Conservation (phyloP, 2,888 invertebrate species). For the Coelopa pilipes region DNA sequence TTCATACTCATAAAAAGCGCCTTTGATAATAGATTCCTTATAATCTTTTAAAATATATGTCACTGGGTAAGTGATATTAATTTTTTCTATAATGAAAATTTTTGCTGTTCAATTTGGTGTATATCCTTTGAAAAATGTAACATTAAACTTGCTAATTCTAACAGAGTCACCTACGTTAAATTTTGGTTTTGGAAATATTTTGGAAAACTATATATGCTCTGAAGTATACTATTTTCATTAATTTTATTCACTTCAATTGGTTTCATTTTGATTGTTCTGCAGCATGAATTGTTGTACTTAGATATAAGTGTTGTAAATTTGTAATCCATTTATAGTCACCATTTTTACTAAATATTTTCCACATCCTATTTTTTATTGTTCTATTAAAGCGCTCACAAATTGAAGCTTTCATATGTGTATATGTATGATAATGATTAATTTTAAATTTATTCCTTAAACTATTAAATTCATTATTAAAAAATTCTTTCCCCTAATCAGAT, state of each 20-base stretch:
- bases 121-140: background rate
- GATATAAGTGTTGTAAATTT: background rate
- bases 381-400: no score
- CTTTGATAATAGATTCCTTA: background rate
- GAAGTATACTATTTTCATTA: background rate
- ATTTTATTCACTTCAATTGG: background rate
- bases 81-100: no score
- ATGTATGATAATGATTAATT: background rate
- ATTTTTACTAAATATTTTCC: no score
- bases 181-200: background rate
- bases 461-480: background rate
- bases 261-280: background rate
- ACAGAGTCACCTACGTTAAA: background rate
- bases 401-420: background rate
- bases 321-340: background rate
- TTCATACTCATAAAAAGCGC: background rate
- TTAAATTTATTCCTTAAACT: background rate
- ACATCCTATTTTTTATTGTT: no score
- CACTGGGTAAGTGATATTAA: no score
- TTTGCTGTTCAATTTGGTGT: no score
- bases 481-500: background rate
- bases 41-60: conserved; percentile 1
- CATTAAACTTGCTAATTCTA: background rate
- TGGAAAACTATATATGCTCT: background rate
- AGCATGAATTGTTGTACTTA: background rate